Evolutionary conservation across 2,113 vertebrate species (phyloP).

Genomic region (Hippotragus niger): DNA sequence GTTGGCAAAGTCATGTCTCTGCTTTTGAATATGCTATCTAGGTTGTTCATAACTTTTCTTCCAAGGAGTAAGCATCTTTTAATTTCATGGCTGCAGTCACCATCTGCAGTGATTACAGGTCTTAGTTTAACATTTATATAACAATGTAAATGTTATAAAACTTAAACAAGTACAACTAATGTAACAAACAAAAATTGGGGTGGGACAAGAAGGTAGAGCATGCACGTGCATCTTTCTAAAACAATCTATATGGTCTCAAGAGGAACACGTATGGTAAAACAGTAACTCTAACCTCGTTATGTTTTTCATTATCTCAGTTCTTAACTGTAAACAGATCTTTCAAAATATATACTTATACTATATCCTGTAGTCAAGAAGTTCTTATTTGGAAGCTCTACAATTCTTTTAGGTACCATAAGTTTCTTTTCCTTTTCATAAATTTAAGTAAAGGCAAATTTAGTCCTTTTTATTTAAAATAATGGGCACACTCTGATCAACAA

Average conservation of each 20-base stretch:
- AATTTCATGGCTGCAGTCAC: no score
- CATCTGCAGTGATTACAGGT: neutral
- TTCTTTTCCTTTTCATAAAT: neutral
- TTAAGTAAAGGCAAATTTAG: neutral
- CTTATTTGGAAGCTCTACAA: neutral
- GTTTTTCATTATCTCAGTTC: neutral
- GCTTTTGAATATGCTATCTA: no score
- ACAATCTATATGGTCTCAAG: neutral
- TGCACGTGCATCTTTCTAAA: neutral
- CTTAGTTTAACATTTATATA: neutral
- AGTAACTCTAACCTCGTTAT: neutral
- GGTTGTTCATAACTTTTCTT: no score
- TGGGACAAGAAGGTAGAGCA: neutral
- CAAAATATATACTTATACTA: neutral
- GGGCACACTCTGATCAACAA: neutral
- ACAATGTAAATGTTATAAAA: neutral
- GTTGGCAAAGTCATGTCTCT: no score
- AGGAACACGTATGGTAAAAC: neutral
- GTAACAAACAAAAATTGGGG: neutral
- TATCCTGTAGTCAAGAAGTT: neutral
- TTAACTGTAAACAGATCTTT: neutral
- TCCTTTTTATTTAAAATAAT: conserved; percentile 7
- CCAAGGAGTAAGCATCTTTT: no score
- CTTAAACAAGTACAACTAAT: neutral
- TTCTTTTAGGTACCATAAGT: conserved; percentile 3